A percentile compares a stretch with the other conserved stretches of the same genome.
These are phyloP conservation scores for Palythoa grandis DNA, from an alignment of 92 coral and sea anemone species.

Conservation along the genomic window DNA sequence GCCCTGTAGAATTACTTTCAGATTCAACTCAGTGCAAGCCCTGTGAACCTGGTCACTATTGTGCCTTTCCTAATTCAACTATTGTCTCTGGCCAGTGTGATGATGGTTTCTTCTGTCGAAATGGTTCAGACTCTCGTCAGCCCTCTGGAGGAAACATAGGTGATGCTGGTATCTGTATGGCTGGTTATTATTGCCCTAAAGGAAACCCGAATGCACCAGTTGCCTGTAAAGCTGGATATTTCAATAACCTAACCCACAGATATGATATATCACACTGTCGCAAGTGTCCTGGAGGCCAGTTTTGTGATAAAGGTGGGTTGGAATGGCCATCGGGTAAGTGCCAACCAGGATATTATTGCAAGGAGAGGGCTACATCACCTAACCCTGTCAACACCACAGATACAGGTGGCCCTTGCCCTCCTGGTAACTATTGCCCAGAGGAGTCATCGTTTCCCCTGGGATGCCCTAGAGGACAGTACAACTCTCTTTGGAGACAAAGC, in stretches of 20 bases:
- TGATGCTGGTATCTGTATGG: constrained; percentile 93
- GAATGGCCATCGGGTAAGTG: constrained; percentile 93
- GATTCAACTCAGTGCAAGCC: constrained; percentile 72
- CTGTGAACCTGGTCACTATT: constrained; percentile 89
- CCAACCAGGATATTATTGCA: constrained; percentile 90
- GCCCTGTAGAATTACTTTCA: constrained; percentile 78
- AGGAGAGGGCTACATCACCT: constrained; percentile 62
- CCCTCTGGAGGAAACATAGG: constrained; percentile 95
- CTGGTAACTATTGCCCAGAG: constrained; percentile 85
- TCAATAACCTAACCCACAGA: constrained; percentile 80
- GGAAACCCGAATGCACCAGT: constrained; percentile 84
- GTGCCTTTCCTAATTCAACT: constrained; percentile 81
- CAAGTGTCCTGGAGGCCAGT: constrained; percentile 88
- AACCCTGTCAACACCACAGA: constrained; percentile 82
- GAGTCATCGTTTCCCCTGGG: constrained; percentile 84
- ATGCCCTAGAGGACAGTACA: constrained; percentile 89
- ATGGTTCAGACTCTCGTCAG: constrained; percentile 88
- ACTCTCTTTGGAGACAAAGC: constrained; percentile 87
- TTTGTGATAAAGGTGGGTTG: constrained; percentile 85
- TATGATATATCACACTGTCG: constrained; percentile 64
- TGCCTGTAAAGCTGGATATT: constrained; percentile 94
- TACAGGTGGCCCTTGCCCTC: constrained; percentile 97
- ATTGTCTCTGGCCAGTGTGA: constrained; percentile 78
- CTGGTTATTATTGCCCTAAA: constrained; percentile 81
- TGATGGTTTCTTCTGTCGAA: constrained; percentile 92